phyloP scores from a whole-genome alignment of 2,113 vertebrate genomes.

The Rousettus leschenaultii region DNA sequence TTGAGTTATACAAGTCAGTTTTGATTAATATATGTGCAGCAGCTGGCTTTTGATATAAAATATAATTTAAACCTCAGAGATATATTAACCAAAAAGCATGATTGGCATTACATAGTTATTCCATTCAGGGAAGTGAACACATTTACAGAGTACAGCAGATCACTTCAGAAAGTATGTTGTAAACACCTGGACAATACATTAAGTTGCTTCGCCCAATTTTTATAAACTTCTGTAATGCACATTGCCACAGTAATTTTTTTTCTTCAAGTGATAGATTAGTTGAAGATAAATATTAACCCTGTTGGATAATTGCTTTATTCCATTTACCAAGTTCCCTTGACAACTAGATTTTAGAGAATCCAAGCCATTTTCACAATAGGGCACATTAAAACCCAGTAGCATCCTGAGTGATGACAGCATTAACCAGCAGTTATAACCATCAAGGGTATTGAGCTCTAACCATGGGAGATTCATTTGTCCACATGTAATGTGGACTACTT shows the following conservation, averaged over 20 bases:
- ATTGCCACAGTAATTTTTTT: background rate
- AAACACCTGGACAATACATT: background rate
- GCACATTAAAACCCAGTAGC: background rate
- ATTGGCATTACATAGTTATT: background rate
- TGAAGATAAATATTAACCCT: background rate
- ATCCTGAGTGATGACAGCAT: background rate
- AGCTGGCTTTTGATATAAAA: constrained; percentile 17
- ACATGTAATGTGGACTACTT: background rate
- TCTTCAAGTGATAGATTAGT: background rate
- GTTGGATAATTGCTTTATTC: background rate
- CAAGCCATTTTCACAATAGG: background rate
- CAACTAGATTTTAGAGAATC: constrained; percentile 1
- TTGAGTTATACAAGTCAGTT: background rate
- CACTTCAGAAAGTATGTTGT: background rate
- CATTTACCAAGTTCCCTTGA: background rate
- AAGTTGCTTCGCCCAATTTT: background rate
- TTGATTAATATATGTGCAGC: background rate
- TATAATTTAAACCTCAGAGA: background rate
- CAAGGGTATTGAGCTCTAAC: background rate
- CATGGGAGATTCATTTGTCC: background rate
- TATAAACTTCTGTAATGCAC: background rate
- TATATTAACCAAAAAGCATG: background rate
- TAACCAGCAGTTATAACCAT: background rate
- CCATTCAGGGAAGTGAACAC: background rate
- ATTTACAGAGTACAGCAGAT: background rate